Percentiles rank a stretch among this genome's conserved stretches.
phyloP scores from a whole-genome alignment of 2,888 invertebrate genomes.

The Lithosia quadra region DNA sequence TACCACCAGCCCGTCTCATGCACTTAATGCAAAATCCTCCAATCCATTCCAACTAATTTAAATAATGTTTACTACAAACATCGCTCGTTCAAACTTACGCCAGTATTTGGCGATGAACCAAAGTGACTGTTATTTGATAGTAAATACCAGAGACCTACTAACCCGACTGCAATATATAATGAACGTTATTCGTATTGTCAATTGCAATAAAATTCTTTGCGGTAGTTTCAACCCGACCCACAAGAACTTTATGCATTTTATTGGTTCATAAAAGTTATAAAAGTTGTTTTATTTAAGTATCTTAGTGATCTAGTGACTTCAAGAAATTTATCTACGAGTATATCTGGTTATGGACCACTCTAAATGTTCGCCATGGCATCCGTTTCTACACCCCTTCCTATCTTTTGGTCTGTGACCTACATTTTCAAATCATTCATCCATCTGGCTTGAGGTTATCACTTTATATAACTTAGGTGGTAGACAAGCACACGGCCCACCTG shows the following conservation, averaged over 20 bases:
- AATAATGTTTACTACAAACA: constrained; percentile 15
- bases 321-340: too few species aligned
- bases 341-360: too few species aligned
- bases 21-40: too few species aligned
- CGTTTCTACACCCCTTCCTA: too few species aligned
- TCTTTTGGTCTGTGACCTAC: too few species aligned
- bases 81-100: constrained; percentile 7
- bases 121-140: constrained; percentile 8
- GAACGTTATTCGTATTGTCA: not conserved
- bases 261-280: not conserved
- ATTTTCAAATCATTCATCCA: too few species aligned
- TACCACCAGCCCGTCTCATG: not conserved
- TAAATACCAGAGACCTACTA: constrained; percentile 7
- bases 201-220: constrained; percentile 5
- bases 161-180: constrained; percentile 11
- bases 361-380: too few species aligned
- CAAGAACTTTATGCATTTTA: constrained; percentile 1
- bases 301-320: not conserved
- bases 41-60: constrained; percentile 6
- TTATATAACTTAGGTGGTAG: too few species aligned
- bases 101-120: constrained; percentile 20
- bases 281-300: too few species aligned
- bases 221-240: constrained; percentile 5
- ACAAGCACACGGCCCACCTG: too few species aligned
- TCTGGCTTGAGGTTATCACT: too few species aligned